Percentiles rank a stretch among this genome's conserved stretches.
These are phyloP conservation scores for Nesometra sesokonis DNA, from an alignment of 35 echinoderm and acorn worm genomes.

Conservation along the genomic window DNA sequence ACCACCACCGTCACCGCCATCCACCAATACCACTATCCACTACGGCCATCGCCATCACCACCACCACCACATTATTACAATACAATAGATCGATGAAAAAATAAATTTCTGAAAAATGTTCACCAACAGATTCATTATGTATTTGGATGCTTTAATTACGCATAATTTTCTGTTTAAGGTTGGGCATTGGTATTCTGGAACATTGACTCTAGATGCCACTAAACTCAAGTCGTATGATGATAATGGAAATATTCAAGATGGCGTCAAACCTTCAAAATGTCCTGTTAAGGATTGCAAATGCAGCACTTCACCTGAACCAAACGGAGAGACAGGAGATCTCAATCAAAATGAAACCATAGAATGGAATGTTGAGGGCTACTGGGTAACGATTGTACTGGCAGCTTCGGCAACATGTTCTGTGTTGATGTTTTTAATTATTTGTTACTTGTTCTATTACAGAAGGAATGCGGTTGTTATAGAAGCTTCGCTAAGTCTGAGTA, in stretches of 20 bases:
- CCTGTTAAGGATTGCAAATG: neutral
- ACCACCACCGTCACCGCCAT: too few relatives aligned
- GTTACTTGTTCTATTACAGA: neutral
- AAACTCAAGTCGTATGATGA: neutral
- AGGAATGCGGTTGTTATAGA: neutral
- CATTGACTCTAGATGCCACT: neutral
- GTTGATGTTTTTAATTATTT: neutral
- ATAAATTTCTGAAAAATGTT: too few relatives aligned
- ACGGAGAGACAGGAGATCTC: neutral
- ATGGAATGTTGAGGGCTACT: neutral
- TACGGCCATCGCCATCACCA: too few relatives aligned
- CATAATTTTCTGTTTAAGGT: neutral
- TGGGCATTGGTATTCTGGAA: neutral
- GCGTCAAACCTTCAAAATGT: neutral
- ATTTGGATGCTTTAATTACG: too few relatives aligned
- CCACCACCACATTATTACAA: too few relatives aligned
- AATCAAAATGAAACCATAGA: neutral
- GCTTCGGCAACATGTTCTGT: neutral
- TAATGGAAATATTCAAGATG: neutral
- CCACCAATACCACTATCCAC: too few relatives aligned
- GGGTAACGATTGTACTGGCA: neutral
- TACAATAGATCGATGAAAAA: too few relatives aligned
- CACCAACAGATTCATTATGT: too few relatives aligned
- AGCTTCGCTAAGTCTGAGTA: neutral
- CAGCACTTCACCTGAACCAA: neutral